Base-by-base conservation (phyloP, 2,888 invertebrate species). In the Lypha dubia region DNA sequence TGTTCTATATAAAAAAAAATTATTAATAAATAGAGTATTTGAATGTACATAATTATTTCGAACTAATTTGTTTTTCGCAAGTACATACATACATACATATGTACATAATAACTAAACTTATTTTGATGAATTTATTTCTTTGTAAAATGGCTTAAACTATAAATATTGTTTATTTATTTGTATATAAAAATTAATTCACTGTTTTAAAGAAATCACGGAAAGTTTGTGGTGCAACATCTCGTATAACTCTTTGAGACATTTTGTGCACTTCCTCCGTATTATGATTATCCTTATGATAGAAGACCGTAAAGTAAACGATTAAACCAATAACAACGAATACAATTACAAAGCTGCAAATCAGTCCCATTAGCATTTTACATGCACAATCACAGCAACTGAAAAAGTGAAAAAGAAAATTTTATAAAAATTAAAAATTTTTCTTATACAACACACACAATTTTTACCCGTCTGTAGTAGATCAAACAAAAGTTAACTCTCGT, bases 251-350 rank as follows among this genome's bases (percentile, higher is more conserved):
- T 38, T 86, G 62, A 1, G 88, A 7, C n/a, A 88, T 79, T 9
- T 88, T 83, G 35, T 85, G 68, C 2, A 41, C 49, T 6, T 73
- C 56, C 1, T 84, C 73, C 7, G 83, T 6, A 44, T 38, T 73
- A 11, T 79, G 73, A 22, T 83, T 88, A 41, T 89, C 88, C 85
- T 90, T 91, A 83, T 90, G 82, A 60, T 89, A 87, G 79, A 83
- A 91, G 1, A 89, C 89, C 0, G 89, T 88, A 83, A 91, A 91
- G 88, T 91, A 91, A 5, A 91, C 89, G 71, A 91, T 91, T 44
- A 91, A 17, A 15, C 90, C 91, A 60, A 91, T 90, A 7, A 91
- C 79, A 46, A 91, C 86, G 15, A 88, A 5, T 7, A 91, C 28
- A 8, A 89, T 84, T 0, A 91, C 28, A 9, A 85, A 46, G 0